A percentile compares a stretch with the other conserved stretches of the same genome.
These are phyloP conservation scores for Lepidostoma basale DNA, from an alignment of 1,140 invertebrate genomes.

Conservation along the genomic window DNA sequence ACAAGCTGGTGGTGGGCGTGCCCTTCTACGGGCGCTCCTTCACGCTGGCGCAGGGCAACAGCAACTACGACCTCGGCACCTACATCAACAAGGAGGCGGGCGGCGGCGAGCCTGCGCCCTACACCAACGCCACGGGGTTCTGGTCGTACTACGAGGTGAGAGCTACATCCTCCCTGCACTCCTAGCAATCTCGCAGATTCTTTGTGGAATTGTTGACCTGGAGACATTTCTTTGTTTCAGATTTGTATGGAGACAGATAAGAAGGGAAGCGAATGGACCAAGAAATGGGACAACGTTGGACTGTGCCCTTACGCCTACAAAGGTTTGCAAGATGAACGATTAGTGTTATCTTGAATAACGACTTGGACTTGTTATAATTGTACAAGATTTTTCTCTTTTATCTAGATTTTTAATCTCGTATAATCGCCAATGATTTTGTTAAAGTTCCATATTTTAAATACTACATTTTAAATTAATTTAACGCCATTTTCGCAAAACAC, in stretches of 20 bases:
- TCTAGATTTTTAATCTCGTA: not conserved
- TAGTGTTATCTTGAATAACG: not conserved
- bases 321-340: slow-evolving; percentile 64
- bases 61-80: slow-evolving; percentile 79
- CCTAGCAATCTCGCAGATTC: too few relatives aligned
- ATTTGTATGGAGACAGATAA: slow-evolving; percentile 78
- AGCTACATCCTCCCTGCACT: too few relatives aligned
- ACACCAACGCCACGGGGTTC: slow-evolving; percentile 84
- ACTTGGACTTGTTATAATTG: not conserved
- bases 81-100: slow-evolving; percentile 88
- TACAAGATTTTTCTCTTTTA: too few relatives aligned
- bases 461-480: too few relatives aligned
- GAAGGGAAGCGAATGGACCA: slow-evolving; percentile 74
- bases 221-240: slow-evolving; percentile 58
- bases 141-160: slow-evolving; percentile 86
- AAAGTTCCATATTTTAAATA: too few relatives aligned
- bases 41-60: slow-evolving; percentile 79
- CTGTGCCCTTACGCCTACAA: slow-evolving; percentile 86
- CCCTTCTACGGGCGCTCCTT: slow-evolving; percentile 87
- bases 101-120: slow-evolving; percentile 81
- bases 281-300: slow-evolving; percentile 81
- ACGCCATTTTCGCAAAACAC: too few relatives aligned
- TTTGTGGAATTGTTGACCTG: too few relatives aligned
- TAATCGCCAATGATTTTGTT: slow-evolving; percentile 14
- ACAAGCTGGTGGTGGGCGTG: slow-evolving; percentile 87